Conservation (phyloP, 1,140 invertebrate species). For the Idris sp. region DNA sequence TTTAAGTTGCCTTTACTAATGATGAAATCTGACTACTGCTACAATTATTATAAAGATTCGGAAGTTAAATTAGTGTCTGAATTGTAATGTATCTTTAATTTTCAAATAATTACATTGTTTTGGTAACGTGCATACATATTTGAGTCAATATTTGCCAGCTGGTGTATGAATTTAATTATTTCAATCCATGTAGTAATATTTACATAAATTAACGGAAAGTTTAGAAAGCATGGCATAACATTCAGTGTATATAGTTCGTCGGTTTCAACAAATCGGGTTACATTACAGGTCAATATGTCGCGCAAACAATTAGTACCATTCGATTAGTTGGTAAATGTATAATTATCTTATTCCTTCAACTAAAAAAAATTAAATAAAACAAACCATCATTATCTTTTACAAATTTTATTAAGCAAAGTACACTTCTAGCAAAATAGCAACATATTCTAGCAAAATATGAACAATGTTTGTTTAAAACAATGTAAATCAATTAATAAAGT, state of each 20-base stretch:
- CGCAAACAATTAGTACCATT: conserved; percentile 18
- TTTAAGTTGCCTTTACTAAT: conserved; percentile 26
- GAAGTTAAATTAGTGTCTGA: conserved; percentile 40
- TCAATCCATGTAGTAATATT: conserved; percentile 40
- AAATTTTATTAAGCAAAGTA: too few relatives aligned
- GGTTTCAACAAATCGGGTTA: conserved; percentile 32
- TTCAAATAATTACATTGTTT: conserved; percentile 33
- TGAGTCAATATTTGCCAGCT: conserved; percentile 25
- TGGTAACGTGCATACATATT: conserved; percentile 27
- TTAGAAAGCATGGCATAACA: conserved; percentile 52
- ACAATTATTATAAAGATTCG: too few relatives aligned
- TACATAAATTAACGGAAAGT: conserved; percentile 42
- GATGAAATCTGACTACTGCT: conserved; percentile 16
- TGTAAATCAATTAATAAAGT: too few relatives aligned
- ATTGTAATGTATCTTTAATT: conserved; percentile 36
- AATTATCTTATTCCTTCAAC: too few relatives aligned
- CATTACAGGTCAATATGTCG: conserved; percentile 21
- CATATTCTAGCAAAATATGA: too few relatives aligned
- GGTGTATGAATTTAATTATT: conserved; percentile 46
- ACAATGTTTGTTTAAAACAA: too few relatives aligned
- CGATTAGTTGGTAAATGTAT: too few relatives aligned
- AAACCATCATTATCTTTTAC: too few relatives aligned
- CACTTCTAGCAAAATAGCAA: too few relatives aligned
- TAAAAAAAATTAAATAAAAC: too few relatives aligned
- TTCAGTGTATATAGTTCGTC: conserved; percentile 36